Percentiles rank a stretch among this genome's conserved stretches.
Conservation (phyloP, 1,140 invertebrate species). For the Euwallacea similis region DNA sequence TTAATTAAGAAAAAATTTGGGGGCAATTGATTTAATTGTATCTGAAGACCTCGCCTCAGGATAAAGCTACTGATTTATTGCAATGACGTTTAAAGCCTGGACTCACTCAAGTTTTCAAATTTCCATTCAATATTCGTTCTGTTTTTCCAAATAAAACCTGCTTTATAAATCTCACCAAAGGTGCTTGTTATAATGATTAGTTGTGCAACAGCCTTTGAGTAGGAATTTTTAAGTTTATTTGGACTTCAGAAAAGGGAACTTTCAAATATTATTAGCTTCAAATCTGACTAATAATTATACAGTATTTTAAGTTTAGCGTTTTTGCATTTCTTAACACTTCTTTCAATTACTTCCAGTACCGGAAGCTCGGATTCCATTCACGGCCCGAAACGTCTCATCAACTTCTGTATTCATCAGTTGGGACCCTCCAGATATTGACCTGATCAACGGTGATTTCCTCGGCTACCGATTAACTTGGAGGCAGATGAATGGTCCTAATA, state of each 20-base stretch:
- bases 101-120: too few relatives aligned
- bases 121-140: too few relatives aligned
- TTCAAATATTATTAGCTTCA: too few relatives aligned
- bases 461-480: constrained; percentile 73
- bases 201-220: too few relatives aligned
- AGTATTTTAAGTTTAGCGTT: background rate
- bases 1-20: constrained; percentile 35
- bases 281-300: too few relatives aligned
- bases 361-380: constrained; percentile 71
- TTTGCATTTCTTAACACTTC: background rate
- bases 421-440: constrained; percentile 67
- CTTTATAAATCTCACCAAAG: too few relatives aligned
- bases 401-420: constrained; percentile 72
- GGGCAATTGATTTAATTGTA: constrained; percentile 35
- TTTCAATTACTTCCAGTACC: constrained; percentile 58
- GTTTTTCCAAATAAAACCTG: too few relatives aligned
- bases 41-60: constrained; percentile 21
- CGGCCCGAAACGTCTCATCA: constrained; percentile 71
- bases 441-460: constrained; percentile 77
- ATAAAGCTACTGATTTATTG: constrained; percentile 23
- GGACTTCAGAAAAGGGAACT: too few relatives aligned
- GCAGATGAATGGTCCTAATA: constrained; percentile 62
- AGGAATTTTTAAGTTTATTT: too few relatives aligned
- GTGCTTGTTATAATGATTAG: too few relatives aligned
- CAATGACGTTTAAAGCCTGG: too few relatives aligned